These are phyloP conservation scores for Graptemys geographica DNA, from an alignment of 2,797 vertebrate species.

Conservation along the genomic window DNA sequence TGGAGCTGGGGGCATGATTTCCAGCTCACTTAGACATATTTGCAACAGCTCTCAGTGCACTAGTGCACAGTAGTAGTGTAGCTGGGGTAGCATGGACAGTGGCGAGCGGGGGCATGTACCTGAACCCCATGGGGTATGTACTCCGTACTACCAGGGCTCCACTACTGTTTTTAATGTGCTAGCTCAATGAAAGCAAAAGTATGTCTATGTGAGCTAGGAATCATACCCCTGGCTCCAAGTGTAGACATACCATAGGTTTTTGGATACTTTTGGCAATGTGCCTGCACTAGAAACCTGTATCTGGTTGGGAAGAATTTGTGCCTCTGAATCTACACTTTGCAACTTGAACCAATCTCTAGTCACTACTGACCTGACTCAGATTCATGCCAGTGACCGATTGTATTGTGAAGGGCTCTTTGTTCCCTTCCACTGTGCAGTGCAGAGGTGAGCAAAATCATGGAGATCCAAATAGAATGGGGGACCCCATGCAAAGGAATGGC, in stretches of 20 bases:
- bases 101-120: not conserved
- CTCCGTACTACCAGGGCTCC: not conserved
- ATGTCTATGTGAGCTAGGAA: not conserved
- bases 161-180: not conserved
- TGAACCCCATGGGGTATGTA: not conserved
- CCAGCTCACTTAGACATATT: not conserved
- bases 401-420: not conserved
- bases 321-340: not conserved
- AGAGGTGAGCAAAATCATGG: not conserved
- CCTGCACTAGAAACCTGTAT: not conserved
- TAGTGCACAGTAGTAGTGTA: not conserved
- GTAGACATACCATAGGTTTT: not conserved
- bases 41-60: not conserved
- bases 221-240: not conserved
- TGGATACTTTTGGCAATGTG: not conserved
- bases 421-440: not conserved
- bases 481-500: rapidly evolving
- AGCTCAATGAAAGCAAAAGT: not conserved
- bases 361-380: not conserved
- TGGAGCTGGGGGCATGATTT: not conserved
- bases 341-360: not conserved
- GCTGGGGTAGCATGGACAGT: not conserved
- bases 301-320: not conserved
- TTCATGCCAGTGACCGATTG: not conserved
- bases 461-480: not conserved